Evolutionary conservation across 2,888 invertebrate species (phyloP), one percentile per base, ranked within the genome.

Genomic region (Alcis repandata): DNA sequence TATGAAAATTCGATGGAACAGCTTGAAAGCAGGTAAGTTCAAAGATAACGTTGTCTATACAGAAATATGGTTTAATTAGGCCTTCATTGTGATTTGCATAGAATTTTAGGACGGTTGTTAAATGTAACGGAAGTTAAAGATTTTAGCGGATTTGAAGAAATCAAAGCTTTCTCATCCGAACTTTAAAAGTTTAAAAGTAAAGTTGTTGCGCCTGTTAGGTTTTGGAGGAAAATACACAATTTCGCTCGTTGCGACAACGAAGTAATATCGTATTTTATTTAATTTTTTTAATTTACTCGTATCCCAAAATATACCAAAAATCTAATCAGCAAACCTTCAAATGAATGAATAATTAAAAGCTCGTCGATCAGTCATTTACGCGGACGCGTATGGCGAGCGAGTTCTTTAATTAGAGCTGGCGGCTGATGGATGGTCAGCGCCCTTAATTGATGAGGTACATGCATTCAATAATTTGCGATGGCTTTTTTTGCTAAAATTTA

Each of bases 11-110:
- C 53, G 41, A 15, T 13, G 78, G 79, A 75, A 80, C 84, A 83
- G 79, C 81, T 76, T 76, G 77, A 86, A 85, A 85, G 80, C 89
- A 91, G 90, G 90, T 91, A 88, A 88, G 91, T 91, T 92, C 90
- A 90, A 90, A 90, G 91, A 91, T 90, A 92, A 87, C 84, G 84
- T 83, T 85, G 85, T 86, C 83, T 88, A 81, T 84, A 78, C 77
- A 69, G 77, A 80, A 88, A 84, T 86, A 81, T 75, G 80, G 79
- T 82, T 85, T 90, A 91, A 91, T 91, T 90, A 87, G 90, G 88
- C 87, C 84, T 86, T 78, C 58, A 81, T 87, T 80, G 77, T 76
- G 80, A 85, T 83, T 82, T 79, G 68, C 75, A 72, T 77, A 60
- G 56, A 60, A 45, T 57, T 66, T 66, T 57, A 66, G 46, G 33